These are phyloP conservation scores for Allygus modestus DNA, from an alignment of 2,888 invertebrate species.

Conservation along the genomic window DNA sequence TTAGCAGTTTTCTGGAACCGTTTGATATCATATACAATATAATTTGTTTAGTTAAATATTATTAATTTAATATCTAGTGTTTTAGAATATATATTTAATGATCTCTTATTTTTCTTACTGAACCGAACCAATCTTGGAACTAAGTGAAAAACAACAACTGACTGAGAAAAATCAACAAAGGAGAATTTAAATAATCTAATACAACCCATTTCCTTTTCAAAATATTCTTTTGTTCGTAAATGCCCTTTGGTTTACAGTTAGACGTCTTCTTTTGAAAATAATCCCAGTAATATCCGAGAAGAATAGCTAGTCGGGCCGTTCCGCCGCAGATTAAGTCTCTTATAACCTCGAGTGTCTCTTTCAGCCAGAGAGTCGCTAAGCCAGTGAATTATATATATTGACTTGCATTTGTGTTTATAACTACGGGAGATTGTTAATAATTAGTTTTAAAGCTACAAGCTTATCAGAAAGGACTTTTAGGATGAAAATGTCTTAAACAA, in stretches of 20 bases:
- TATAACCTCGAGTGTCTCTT: slow-evolving; percentile 1
- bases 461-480: too few relatives aligned
- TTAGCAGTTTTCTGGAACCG: too few relatives aligned
- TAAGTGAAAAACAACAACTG: too few relatives aligned
- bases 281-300: slow-evolving; percentile 31
- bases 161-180: background rate
- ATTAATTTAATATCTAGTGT: too few relatives aligned
- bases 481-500: too few relatives aligned
- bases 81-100: too few relatives aligned
- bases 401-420: background rate
- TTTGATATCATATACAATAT: too few relatives aligned
- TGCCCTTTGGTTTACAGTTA: slow-evolving; percentile 19
- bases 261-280: slow-evolving; percentile 31
- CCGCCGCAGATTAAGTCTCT: slow-evolving; percentile 11
- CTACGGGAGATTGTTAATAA: too few relatives aligned
- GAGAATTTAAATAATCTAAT: slow-evolving; percentile 19
- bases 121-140: too few relatives aligned
- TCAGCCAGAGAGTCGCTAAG: background rate
- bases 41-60: too few relatives aligned
- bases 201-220: background rate
- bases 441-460: too few relatives aligned
- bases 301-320: slow-evolving; percentile 12
- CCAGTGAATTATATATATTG: background rate
- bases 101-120: too few relatives aligned
- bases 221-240: slow-evolving; percentile 22